Evolutionary conservation across 2,797 vertebrate genomes (phyloP).

Genomic region (Rhinella marina): DNA sequence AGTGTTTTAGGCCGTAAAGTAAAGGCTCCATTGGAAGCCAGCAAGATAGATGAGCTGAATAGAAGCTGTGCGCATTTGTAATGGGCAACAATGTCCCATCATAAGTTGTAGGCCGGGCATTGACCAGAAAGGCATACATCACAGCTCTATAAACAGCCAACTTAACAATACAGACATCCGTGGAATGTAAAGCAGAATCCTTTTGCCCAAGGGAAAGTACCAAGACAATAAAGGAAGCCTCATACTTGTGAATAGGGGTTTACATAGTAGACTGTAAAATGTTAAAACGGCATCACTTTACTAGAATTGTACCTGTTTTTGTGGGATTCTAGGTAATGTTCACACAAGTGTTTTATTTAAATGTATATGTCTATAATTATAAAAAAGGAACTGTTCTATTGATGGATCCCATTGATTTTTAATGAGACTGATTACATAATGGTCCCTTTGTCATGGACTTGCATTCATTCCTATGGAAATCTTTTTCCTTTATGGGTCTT

Average conservation of each 20-base stretch:
- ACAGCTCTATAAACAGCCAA: conserved; percentile 53
- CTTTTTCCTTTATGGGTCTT: neutral
- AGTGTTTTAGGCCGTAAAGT: conserved; percentile 51
- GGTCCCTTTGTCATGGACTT: neutral
- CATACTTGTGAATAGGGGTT: conserved; percentile 27
- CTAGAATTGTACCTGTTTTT: neutral
- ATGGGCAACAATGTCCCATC: conserved; percentile 52
- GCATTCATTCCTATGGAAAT: neutral
- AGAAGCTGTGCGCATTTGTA: conserved; percentile 53
- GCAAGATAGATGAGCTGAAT: conserved; percentile 47
- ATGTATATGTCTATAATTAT: neutral
- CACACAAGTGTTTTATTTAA: neutral
- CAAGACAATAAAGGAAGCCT: conserved; percentile 38
- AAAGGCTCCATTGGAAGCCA: conserved; percentile 26
- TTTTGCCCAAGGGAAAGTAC: conserved; percentile 26
- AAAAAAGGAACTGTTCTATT: neutral
- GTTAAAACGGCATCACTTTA: neutral
- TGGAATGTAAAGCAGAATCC: conserved; percentile 52
- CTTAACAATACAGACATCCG: conserved; percentile 54
- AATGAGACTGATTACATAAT: neutral
- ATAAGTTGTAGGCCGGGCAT: conserved; percentile 42
- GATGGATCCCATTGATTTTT: neutral
- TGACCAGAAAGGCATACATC: conserved; percentile 57
- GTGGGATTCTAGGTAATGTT: neutral
- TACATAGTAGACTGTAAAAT: conserved; percentile 25